phyloP scores from a whole-genome alignment of 2,888 invertebrate species.

The Eristalinus sepulchralis region DNA sequence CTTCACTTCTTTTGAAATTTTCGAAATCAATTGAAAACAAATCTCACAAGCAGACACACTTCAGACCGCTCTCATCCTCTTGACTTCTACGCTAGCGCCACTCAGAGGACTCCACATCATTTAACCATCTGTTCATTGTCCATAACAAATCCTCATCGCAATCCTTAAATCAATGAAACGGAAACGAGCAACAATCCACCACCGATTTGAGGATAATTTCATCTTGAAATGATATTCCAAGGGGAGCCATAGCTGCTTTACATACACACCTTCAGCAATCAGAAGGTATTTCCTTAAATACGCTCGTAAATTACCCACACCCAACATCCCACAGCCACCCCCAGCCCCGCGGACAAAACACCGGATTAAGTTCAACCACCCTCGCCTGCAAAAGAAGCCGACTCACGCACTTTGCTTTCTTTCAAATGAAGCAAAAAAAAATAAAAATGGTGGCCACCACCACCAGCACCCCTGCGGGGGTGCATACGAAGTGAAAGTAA shows the following conservation, averaged over 20 bases:
- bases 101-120: neutral
- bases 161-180: slow-evolving; percentile 5
- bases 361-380: slow-evolving; percentile 19
- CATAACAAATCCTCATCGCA: neutral
- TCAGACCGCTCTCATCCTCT: too few species aligned
- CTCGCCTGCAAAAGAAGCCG: slow-evolving; percentile 6
- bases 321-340: neutral
- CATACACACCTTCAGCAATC: slow-evolving; percentile 3
- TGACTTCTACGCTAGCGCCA: neutral
- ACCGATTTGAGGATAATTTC: slow-evolving; percentile 22
- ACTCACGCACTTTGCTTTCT: slow-evolving; percentile 33
- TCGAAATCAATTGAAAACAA: too few species aligned
- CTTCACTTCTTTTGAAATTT: too few species aligned
- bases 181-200: slow-evolving; percentile 24
- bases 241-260: neutral
- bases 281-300: slow-evolving; percentile 22
- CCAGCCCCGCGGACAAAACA: neutral
- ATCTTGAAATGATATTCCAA: slow-evolving; percentile 11
- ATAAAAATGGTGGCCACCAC: slow-evolving; percentile 48
- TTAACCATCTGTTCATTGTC: neutral
- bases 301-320: slow-evolving; percentile 31
- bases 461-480: neutral
- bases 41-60: too few species aligned
- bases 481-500: slow-evolving; percentile 58
- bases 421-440: slow-evolving; percentile 51